phyloP scores from a whole-genome alignment of 2,113 vertebrate genomes.

The Odontesthes bonariensis region DNA sequence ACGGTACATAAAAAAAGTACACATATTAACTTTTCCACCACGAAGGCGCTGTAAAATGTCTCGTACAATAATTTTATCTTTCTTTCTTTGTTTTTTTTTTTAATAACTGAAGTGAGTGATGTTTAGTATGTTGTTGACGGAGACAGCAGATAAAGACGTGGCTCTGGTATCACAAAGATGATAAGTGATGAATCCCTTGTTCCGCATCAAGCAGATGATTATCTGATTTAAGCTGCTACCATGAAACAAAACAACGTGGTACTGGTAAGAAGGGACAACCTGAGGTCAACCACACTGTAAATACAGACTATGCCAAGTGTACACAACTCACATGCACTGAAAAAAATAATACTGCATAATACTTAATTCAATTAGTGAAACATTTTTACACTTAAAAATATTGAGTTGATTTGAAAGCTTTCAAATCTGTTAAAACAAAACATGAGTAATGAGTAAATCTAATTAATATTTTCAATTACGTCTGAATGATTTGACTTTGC shows the following conservation, averaged over 20 bases:
- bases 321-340: too few relatives aligned
- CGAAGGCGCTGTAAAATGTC: background rate
- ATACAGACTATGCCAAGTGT: background rate
- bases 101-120: conserved; percentile 9
- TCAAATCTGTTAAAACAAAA: too few relatives aligned
- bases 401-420: too few relatives aligned
- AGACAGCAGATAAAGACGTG: conserved; percentile 43
- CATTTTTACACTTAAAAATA: too few relatives aligned
- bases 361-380: too few relatives aligned
- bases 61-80: background rate
- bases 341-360: too few relatives aligned
- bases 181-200: conserved; percentile 61
- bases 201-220: conserved; percentile 63
- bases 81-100: background rate
- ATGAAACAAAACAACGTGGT: conserved; percentile 60
- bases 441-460: too few relatives aligned
- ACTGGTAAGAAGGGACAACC: conserved; percentile 37
- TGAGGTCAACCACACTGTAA: conserved; percentile 48
- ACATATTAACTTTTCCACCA: background rate
- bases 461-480: too few relatives aligned
- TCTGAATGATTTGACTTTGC: too few relatives aligned
- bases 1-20: too few relatives aligned
- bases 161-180: conserved; percentile 29
- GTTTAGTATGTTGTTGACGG: conserved; percentile 31
- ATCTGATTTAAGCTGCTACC: conserved; percentile 66